Percentiles rank a stretch among this genome's conserved stretches.
Evolutionary conservation across 2,113 vertebrate species (phyloP).

Genomic region (Drymodes brunneopygia): DNA sequence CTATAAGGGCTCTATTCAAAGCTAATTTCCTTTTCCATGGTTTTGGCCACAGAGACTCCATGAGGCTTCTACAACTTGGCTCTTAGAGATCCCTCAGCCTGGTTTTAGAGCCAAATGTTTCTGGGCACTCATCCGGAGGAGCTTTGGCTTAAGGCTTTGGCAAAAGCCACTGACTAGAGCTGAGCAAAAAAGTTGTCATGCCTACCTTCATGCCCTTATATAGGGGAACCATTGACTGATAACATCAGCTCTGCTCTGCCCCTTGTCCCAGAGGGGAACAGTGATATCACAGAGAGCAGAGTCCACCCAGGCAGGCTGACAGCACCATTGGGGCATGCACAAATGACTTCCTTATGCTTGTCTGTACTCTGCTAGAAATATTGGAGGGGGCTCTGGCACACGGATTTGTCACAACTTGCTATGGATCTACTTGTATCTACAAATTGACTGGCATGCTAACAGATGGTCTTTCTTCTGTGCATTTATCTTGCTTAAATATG

Average conservation of each 20-base stretch:
- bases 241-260: neutral
- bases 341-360: conserved; percentile 30
- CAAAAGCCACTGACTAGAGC: conserved; percentile 24
- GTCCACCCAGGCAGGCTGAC: neutral
- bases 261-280: neutral
- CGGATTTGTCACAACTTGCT: neutral
- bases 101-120: conserved; percentile 9
- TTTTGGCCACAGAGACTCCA: conserved; percentile 19
- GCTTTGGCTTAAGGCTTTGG: conserved; percentile 50
- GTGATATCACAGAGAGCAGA: neutral
- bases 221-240: neutral
- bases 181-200: neutral
- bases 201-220: neutral
- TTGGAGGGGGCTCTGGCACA: neutral
- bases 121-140: conserved; percentile 34
- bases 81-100: neutral
- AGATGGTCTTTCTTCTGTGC: neutral
- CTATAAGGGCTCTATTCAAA: conserved; percentile 58
- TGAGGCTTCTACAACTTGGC: conserved; percentile 3
- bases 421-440: neutral
- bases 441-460: conserved; percentile 8
- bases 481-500: conserved; percentile 36
- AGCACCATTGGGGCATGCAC: neutral
- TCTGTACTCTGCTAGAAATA: neutral
- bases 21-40: conserved; percentile 62